Evolutionary conservation across 2,113 vertebrate genomes (phyloP).

Genomic region (Coreoperca whiteheadi): DNA sequence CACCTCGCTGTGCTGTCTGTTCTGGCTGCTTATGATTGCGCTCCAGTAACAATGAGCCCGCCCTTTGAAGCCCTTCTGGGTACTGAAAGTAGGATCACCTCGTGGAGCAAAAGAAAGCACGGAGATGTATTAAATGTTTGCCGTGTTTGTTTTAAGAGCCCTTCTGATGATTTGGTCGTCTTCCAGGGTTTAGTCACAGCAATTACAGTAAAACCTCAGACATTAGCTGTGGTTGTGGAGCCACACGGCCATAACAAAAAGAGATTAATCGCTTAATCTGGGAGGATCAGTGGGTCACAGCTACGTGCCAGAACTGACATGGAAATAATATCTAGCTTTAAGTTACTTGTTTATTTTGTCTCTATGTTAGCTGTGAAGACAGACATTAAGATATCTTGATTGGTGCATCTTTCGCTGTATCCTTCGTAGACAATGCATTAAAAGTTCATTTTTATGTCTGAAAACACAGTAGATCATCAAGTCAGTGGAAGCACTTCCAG

Average conservation of each 20-base stretch:
- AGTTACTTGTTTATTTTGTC: not conserved
- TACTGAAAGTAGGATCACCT: not conserved
- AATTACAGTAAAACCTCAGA: constrained; percentile 40
- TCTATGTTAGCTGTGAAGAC: not conserved
- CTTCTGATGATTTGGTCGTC: constrained; percentile 12
- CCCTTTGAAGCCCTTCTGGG: constrained; percentile 17
- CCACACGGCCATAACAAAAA: constrained; percentile 30
- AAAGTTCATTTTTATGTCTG: not conserved
- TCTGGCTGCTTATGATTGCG: constrained; percentile 13
- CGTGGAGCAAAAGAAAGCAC: not conserved
- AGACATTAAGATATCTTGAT: not conserved
- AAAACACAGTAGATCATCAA: not conserved
- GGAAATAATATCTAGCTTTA: not conserved
- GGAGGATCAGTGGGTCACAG: not conserved
- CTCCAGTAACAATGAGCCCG: not conserved
- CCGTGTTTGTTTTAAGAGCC: constrained; percentile 24
- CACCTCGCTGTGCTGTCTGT: not conserved
- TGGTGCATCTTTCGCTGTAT: not conserved
- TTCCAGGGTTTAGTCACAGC: constrained; percentile 42
- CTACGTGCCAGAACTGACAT: not conserved
- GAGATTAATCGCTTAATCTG: constrained; percentile 1
- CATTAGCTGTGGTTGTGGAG: constrained; percentile 24
- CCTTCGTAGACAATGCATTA: not conserved
- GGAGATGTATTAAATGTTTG: not conserved
- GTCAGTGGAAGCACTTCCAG: not conserved